Conservation (phyloP, 2,888 invertebrate species). For the Aplocera efformata region DNA sequence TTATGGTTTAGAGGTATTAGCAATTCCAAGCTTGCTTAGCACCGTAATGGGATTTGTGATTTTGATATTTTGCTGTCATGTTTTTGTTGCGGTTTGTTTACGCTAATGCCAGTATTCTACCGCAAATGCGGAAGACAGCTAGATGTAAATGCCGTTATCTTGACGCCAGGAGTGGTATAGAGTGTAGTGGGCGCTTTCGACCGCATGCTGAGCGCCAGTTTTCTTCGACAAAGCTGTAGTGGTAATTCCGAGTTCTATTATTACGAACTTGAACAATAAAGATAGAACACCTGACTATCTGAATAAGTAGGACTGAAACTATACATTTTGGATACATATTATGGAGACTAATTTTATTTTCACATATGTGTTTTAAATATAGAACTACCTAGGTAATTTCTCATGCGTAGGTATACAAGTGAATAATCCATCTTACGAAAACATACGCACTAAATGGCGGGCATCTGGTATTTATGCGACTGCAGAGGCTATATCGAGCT, state of each 20-base stretch:
- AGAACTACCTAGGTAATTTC: too few species aligned
- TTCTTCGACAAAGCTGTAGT: slow-evolving; percentile 11
- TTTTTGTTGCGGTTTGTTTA: slow-evolving; percentile 25
- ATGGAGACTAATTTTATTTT: too few species aligned
- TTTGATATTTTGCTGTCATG: slow-evolving; percentile 19
- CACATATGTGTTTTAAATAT: too few species aligned
- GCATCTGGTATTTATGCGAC: background rate
- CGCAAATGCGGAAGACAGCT: slow-evolving; percentile 34
- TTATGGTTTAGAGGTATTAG: slow-evolving; percentile 14
- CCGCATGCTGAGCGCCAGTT: slow-evolving; percentile 18
- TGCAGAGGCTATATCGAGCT: background rate
- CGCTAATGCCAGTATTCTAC: slow-evolving; percentile 24
- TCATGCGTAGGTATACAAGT: too few species aligned
- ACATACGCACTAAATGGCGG: too few species aligned
- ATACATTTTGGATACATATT: too few species aligned
- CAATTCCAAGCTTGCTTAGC: slow-evolving; percentile 12
- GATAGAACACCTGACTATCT: too few species aligned
- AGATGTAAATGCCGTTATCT: slow-evolving; percentile 34
- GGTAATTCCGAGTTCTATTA: background rate
- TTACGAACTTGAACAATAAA: too few species aligned
- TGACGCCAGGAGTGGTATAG: slow-evolving; percentile 27
- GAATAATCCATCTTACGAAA: too few species aligned
- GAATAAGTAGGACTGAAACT: too few species aligned
- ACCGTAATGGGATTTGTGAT: slow-evolving; percentile 24
- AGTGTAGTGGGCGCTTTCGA: slow-evolving; percentile 25